phyloP scores from a whole-genome alignment of 2,113 vertebrate genomes.

The Indri indri region DNA sequence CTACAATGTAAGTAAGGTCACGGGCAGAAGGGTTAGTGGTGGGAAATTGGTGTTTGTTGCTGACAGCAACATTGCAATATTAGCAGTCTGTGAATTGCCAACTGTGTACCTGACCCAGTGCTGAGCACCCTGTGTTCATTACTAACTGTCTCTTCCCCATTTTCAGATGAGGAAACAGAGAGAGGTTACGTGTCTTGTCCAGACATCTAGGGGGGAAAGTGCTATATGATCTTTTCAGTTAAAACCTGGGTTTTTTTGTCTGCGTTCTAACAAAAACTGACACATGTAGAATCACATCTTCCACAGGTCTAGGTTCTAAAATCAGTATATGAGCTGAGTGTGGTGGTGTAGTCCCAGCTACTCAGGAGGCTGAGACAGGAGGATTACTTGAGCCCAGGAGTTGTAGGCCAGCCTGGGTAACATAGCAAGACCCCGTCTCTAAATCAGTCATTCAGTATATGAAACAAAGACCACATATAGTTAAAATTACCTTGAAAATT shows the following conservation, averaged over 20 bases:
- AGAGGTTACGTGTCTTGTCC: background rate
- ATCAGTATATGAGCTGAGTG: background rate
- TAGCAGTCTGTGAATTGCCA: background rate
- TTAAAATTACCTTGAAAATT: background rate
- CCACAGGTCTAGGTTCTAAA: background rate
- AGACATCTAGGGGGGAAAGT: background rate
- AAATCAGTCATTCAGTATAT: background rate
- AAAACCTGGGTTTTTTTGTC: background rate
- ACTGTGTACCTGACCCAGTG: background rate
- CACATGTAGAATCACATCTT: background rate
- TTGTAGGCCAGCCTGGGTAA: background rate
- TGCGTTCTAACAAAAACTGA: background rate
- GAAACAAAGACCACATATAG: background rate
- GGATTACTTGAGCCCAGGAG: background rate
- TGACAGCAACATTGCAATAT: rapidly evolving
- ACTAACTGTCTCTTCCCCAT: background rate
- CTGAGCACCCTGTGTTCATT: background rate
- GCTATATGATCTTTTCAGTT: background rate
- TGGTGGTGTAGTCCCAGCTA: background rate
- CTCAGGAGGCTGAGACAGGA: background rate
- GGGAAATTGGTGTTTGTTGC: background rate
- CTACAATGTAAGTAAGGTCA: slow-evolving; percentile 92
- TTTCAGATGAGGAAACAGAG: background rate
- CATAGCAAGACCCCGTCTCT: background rate
- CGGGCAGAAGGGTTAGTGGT: background rate